Evolutionary conservation across 2,113 vertebrate species (phyloP).

Genomic region (Gadus chalcogrammus): DNA sequence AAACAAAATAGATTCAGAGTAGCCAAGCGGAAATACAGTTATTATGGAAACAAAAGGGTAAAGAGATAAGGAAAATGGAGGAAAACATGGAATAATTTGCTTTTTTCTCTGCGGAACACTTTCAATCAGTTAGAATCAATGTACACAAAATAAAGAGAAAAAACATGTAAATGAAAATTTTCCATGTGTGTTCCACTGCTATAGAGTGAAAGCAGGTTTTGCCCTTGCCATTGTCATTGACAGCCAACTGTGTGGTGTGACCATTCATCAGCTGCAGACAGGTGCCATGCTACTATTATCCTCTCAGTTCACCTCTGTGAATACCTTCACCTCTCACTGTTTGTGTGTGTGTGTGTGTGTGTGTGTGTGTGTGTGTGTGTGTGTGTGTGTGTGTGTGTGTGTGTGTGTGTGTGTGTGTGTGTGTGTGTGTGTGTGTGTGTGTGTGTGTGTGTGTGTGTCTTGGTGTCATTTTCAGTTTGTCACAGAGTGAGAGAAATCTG

Average conservation of each 20-base stretch:
- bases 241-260: slow-evolving; percentile 24
- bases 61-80: background rate
- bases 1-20: no score
- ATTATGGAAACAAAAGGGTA: background rate
- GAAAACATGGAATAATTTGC: background rate
- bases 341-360: background rate
- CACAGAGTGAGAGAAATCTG: slow-evolving; percentile 4
- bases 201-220: slow-evolving; percentile 18
- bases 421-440: background rate
- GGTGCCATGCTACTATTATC: slow-evolving; percentile 49
- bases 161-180: background rate
- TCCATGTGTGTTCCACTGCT: slow-evolving; percentile 4
- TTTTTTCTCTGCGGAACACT: slow-evolving; percentile 11
- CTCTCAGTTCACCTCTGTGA: slow-evolving; percentile 42
- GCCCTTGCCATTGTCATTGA: slow-evolving; percentile 28
- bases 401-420: background rate
- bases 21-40: no score
- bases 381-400: background rate
- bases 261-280: slow-evolving; percentile 53
- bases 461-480: slow-evolving; percentile 7
- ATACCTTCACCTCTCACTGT: background rate
- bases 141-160: background rate
- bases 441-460: background rate
- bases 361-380: background rate
- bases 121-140: background rate